Evolutionary conservation across 1,140 invertebrate genomes (phyloP).

Genomic region (Drosophila lini): DNA sequence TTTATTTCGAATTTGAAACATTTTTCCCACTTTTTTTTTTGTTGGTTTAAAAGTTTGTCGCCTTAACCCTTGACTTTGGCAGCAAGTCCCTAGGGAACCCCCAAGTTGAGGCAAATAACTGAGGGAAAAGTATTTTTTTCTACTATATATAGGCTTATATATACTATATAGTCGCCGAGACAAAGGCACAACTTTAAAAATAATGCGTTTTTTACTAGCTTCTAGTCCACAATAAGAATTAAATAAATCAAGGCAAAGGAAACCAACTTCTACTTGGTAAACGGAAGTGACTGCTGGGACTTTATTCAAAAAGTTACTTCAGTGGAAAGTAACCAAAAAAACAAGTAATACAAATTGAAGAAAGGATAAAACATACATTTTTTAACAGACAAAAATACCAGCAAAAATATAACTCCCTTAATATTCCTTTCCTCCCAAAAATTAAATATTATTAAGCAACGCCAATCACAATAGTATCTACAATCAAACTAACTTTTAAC

Average conservation of each 20-base stretch:
- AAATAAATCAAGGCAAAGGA: conserved; percentile 27
- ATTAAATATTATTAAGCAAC: conserved; percentile 10
- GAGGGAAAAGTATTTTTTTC: conserved; percentile 15
- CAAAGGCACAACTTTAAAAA: conserved; percentile 5
- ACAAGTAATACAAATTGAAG: not conserved
- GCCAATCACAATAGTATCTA: conserved; percentile 1
- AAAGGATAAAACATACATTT: not conserved
- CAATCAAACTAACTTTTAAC: conserved; percentile 11
- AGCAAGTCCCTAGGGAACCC: not conserved
- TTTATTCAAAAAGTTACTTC: conserved; percentile 26
- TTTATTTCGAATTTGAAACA: conserved; percentile 23
- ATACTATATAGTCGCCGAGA: conserved; percentile 1
- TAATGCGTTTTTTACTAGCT: not conserved
- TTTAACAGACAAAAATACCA: not conserved
- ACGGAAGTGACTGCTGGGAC: conserved; percentile 2
- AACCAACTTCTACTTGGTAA: not conserved
- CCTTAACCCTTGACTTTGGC: conserved; percentile 38
- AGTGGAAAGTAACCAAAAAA: not conserved
- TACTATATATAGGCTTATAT: not conserved
- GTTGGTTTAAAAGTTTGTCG: conserved; percentile 28
- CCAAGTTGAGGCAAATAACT: conserved; percentile 27
- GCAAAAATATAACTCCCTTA: not conserved
- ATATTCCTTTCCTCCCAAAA: not conserved
- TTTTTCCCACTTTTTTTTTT: conserved; percentile 5
- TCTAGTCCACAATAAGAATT: conserved; percentile 16